These are phyloP conservation scores for Pterocles burchelli DNA, from an alignment of 2,113 vertebrate genomes.

Conservation along the genomic window DNA sequence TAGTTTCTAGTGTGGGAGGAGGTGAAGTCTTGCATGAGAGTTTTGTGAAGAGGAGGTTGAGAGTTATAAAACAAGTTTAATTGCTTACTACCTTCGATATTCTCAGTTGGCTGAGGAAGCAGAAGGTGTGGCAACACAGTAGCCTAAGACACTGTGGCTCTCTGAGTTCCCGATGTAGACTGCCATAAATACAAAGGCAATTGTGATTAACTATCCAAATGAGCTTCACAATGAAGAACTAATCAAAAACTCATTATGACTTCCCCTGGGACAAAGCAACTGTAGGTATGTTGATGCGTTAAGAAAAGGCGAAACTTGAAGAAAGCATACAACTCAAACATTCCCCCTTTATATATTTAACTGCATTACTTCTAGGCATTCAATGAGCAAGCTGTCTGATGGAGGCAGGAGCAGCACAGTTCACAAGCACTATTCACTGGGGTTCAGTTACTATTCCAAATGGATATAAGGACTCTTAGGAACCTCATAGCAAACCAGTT, in stretches of 20 bases:
- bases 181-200: not conserved
- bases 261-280: not conserved
- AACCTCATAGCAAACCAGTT: not conserved
- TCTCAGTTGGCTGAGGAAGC: not conserved
- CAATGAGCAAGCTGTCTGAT: not conserved
- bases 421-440: not conserved
- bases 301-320: not conserved
- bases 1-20: not conserved
- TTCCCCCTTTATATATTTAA: not conserved
- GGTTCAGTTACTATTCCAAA: not conserved
- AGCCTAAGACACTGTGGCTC: not conserved
- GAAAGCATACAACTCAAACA: not conserved
- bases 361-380: not conserved
- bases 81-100: not conserved
- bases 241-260: not conserved
- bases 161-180: not conserved
- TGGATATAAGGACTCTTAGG: not conserved
- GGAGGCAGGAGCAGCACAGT: not conserved
- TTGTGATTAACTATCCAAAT: not conserved
- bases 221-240: not conserved
- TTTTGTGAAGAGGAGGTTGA: not conserved
- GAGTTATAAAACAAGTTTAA: not conserved
- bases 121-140: not conserved
- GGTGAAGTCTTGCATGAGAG: not conserved
- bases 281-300: not conserved